Conservation (phyloP, 2,113 vertebrate genomes). For the Helogale parvula region DNA sequence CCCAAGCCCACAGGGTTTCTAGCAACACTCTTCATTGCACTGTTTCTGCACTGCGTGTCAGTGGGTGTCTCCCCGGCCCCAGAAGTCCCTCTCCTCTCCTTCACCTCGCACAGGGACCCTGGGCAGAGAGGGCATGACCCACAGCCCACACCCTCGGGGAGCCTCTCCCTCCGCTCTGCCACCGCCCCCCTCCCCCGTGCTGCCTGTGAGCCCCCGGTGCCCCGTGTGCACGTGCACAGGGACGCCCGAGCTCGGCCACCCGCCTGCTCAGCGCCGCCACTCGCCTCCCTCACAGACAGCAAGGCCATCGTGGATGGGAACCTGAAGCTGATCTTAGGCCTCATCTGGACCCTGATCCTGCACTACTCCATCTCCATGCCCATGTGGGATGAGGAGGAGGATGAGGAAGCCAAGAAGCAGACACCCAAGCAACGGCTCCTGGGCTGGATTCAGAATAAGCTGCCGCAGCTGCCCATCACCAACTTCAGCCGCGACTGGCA, state of each 20-base stretch:
- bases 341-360: slow-evolving; percentile 98
- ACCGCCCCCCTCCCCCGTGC: background rate
- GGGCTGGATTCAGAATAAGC: slow-evolving; percentile 97
- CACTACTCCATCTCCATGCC: slow-evolving; percentile 99
- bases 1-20: background rate
- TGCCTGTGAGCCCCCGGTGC: background rate
- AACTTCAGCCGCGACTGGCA: slow-evolving; percentile 96
- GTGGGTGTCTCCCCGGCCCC: background rate
- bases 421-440: slow-evolving; percentile 96
- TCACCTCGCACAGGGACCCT: too few species aligned
- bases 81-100: background rate
- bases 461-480: slow-evolving; percentile 95
- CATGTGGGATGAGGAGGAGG: slow-evolving; percentile 97
- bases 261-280: background rate
- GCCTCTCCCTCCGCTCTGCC: background rate
- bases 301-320: slow-evolving; percentile 97
- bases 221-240: rapidly evolving
- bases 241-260: rapidly evolving
- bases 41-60: background rate
- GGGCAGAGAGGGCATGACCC: background rate
- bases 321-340: slow-evolving; percentile 95
- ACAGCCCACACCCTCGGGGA: too few species aligned
- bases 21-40: background rate
- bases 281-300: slow-evolving; percentile 87
- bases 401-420: slow-evolving; percentile 93